Percentiles rank a stretch among this genome's conserved stretches.
phyloP scores from a whole-genome alignment of 2,888 invertebrate species.

The Gortyna flavago region DNA sequence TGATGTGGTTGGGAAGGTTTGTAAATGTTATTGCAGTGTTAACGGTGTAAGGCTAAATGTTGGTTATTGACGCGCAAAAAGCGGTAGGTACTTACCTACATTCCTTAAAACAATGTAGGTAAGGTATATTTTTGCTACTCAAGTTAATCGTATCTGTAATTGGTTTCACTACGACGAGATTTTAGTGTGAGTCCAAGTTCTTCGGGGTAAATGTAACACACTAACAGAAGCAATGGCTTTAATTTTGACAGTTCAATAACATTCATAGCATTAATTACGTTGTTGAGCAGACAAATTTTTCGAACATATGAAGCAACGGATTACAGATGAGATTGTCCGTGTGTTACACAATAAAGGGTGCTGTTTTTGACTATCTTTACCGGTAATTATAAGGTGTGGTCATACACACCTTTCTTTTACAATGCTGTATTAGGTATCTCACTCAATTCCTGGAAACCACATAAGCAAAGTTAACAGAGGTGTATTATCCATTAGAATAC shows the following conservation, averaged over 20 bases:
- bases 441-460: not conserved
- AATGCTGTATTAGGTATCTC: not conserved
- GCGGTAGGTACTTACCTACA: not conserved
- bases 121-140: not conserved
- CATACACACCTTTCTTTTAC: not conserved
- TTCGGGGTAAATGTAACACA: not conserved
- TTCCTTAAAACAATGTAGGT: not conserved
- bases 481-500: slow-evolving; percentile 22
- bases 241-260: not conserved
- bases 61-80: slow-evolving; percentile 13
- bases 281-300: not conserved
- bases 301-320: not conserved
- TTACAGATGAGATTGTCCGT: not conserved
- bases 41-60: slow-evolving; percentile 5
- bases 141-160: too few species aligned
- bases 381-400: not conserved
- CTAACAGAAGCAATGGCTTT: not conserved
- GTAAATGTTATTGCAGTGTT: slow-evolving; percentile 21
- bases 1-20: not conserved
- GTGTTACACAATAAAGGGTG: not conserved
- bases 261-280: not conserved
- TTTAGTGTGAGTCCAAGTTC: not conserved
- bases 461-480: slow-evolving; percentile 17
- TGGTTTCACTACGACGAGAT: not conserved
- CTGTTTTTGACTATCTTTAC: not conserved